A percentile compares a stretch with the other conserved stretches of the same genome.
phyloP scores from a whole-genome alignment of 1,140 invertebrate genomes.

The Bombus pyrosoma region DNA sequence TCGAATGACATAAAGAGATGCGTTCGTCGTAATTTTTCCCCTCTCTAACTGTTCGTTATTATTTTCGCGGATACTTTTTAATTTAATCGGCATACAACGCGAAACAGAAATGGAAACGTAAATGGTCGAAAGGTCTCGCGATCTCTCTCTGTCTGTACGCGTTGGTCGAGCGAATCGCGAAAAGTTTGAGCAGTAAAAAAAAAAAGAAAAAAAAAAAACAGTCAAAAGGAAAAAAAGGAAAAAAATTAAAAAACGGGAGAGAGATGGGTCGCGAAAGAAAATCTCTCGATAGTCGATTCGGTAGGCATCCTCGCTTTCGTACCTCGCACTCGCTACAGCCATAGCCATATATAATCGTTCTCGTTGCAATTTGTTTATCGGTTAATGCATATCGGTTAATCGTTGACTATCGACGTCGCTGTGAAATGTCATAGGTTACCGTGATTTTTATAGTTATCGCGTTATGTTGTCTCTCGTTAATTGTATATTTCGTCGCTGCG shows the following conservation, averaged over 20 bases:
- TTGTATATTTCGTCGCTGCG: conserved; percentile 75
- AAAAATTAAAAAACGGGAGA: not conserved
- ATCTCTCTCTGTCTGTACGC: not conserved
- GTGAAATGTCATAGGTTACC: conserved; percentile 71
- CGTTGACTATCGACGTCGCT: conserved; percentile 70
- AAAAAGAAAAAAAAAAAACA: not conserved
- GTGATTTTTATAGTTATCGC: conserved; percentile 70
- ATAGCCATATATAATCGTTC: conserved; percentile 58
- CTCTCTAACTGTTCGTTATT: too few relatives aligned
- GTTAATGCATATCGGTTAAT: conserved; percentile 66
- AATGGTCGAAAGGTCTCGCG: not conserved
- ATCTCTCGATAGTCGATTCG: conserved; percentile 14
- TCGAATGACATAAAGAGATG: too few relatives aligned
- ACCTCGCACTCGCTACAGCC: conserved; percentile 62
- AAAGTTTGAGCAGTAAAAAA: not conserved
- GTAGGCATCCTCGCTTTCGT: conserved; percentile 51
- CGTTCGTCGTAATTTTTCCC: too few relatives aligned
- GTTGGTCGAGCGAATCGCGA: not conserved
- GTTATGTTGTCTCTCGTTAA: conserved; percentile 71
- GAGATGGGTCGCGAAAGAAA: not conserved
- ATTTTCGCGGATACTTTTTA: too few relatives aligned
- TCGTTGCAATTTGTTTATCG: conserved; percentile 57
- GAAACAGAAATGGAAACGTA: not conserved
- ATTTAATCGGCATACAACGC: too few relatives aligned
- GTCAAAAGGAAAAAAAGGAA: not conserved